Percentiles rank a stretch among this genome's conserved stretches.
Evolutionary conservation across 2,888 invertebrate genomes (phyloP).

Genomic region (Carcina quercana): DNA sequence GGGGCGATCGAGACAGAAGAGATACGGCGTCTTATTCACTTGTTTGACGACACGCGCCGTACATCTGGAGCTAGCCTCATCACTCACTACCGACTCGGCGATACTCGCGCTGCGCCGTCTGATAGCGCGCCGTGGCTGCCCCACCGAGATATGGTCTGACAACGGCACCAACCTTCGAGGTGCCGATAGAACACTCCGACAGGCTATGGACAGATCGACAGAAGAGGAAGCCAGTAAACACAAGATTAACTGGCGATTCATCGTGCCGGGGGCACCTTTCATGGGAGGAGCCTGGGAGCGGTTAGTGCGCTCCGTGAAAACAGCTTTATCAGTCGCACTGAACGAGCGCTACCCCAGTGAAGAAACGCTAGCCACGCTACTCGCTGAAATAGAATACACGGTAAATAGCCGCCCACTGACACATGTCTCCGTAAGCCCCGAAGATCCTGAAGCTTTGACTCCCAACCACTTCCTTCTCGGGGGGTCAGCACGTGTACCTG

Average conservation of each 20-base stretch:
- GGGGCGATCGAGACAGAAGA: background rate
- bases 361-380: slow-evolving; percentile 10
- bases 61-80: slow-evolving; percentile 1
- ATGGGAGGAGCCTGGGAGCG: slow-evolving; percentile 17
- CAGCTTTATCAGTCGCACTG: slow-evolving; percentile 9
- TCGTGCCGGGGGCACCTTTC: slow-evolving; percentile 12
- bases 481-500: slow-evolving; percentile 9
- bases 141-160: slow-evolving; percentile 4
- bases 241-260: slow-evolving; percentile 14
- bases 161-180: slow-evolving; percentile 9
- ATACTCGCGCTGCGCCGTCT: slow-evolving; percentile 6
- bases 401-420: slow-evolving; percentile 40
- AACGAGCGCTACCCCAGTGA: slow-evolving; percentile 10
- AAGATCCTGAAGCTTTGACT: slow-evolving; percentile 24
- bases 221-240: slow-evolving; percentile 1
- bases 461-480: slow-evolving; percentile 29
- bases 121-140: slow-evolving; percentile 6
- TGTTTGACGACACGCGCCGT: slow-evolving; percentile 2
- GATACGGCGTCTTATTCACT: slow-evolving; percentile 3
- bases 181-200: slow-evolving; percentile 4
- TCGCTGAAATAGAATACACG: slow-evolving; percentile 11
- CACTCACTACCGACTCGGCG: slow-evolving; percentile 2
- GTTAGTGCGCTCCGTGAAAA: slow-evolving; percentile 11
- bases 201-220: background rate
- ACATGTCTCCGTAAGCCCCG: slow-evolving; percentile 20